Conservation (phyloP, 2,113 vertebrate species). For the Sinocyclocheilus grahami region DNA sequence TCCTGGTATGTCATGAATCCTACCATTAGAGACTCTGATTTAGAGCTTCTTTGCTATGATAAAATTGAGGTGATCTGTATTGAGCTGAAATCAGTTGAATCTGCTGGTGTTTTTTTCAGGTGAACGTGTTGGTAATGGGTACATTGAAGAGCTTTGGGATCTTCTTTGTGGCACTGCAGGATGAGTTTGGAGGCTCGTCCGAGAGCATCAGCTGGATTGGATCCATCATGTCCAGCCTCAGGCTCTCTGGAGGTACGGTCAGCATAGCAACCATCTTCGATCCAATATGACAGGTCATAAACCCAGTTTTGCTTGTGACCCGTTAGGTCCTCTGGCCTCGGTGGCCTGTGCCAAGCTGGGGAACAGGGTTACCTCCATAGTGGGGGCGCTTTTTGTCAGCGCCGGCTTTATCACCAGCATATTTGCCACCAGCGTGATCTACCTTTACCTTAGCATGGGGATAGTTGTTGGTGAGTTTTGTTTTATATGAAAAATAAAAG, state of each 20-base stretch:
- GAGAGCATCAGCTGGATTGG: constrained; percentile 92
- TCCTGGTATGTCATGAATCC: constrained; percentile 78
- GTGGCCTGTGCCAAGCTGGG: constrained; percentile 80
- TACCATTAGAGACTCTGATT: background rate
- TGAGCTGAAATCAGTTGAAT: background rate
- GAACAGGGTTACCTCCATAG: constrained; percentile 76
- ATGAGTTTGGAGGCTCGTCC: constrained; percentile 85
- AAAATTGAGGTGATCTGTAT: background rate
- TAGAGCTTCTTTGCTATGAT: background rate
- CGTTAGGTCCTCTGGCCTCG: constrained; percentile 81
- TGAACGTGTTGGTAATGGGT: constrained; percentile 89
- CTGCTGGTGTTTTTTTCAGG: constrained; percentile 70
- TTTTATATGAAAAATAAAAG: background rate
- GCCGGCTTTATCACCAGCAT: constrained; percentile 87
- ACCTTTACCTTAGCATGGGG: constrained; percentile 92
- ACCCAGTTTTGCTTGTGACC: constrained; percentile 26
- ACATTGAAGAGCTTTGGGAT: constrained; percentile 90
- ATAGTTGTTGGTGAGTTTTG: constrained; percentile 83
- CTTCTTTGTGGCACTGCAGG: constrained; percentile 92
- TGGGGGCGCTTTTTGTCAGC: constrained; percentile 79
- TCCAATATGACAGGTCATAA: constrained; percentile 2
- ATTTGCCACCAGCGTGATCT: constrained; percentile 80
- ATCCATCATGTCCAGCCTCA: constrained; percentile 90
- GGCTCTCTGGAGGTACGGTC: constrained; percentile 83
- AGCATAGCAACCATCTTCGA: constrained; percentile 40